Conservation (phyloP, 92 coral and sea anemone species). For the Scolanthus callimorphus region DNA sequence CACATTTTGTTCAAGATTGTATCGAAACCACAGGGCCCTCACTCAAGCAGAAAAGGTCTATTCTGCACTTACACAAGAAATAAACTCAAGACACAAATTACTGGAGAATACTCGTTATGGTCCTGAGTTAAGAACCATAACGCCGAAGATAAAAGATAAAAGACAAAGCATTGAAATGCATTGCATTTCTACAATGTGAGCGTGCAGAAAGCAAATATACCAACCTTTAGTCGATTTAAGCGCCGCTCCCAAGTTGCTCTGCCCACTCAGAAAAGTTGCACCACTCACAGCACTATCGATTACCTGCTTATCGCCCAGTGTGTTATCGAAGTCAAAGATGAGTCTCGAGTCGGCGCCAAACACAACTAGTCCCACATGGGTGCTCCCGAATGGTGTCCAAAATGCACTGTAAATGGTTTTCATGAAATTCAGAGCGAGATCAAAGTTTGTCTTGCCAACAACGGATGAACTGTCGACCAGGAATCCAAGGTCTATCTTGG, state of each 20-base stretch:
- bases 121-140: no score
- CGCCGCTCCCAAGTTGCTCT: constrained; percentile 53
- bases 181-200: no score
- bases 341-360: constrained; percentile 56
- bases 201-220: background rate
- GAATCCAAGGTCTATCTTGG: constrained; percentile 78
- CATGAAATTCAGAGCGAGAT: constrained; percentile 48
- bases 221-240: constrained; percentile 47
- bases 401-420: constrained; percentile 58
- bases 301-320: constrained; percentile 39
- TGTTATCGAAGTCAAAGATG: constrained; percentile 67
- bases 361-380: constrained; percentile 63
- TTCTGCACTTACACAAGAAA: no score
- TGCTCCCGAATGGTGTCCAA: constrained; percentile 73
- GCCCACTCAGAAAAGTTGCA: constrained; percentile 66
- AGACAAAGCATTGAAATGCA: no score
- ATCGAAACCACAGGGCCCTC: no score
- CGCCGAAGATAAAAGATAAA: no score
- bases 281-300: constrained; percentile 59
- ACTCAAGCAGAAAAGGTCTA: no score
- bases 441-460: constrained; percentile 70
- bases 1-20: no score
- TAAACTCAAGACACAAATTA: no score
- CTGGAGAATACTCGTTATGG: no score
- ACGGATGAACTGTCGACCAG: constrained; percentile 79